phyloP scores from a whole-genome alignment of 2,797 vertebrate species.

The Melanogrammus aeglefinus region DNA sequence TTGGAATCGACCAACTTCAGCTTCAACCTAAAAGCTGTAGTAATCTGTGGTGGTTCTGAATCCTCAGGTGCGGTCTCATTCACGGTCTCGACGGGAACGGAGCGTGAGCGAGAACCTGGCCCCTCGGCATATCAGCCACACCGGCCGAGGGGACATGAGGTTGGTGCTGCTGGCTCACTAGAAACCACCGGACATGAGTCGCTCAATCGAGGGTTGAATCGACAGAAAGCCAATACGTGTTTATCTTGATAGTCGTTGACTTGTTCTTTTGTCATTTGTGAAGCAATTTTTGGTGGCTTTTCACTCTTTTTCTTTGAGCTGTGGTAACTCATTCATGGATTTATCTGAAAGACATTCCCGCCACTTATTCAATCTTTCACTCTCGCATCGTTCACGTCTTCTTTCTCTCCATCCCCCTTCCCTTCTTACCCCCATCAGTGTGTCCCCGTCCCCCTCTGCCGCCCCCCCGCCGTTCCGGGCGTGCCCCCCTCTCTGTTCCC shows the following conservation, averaged over 20 bases:
- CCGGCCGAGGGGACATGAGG: conserved; percentile 80
- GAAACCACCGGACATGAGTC: background rate
- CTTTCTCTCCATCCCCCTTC: conserved; percentile 17
- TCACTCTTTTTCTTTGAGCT: background rate
- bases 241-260: background rate
- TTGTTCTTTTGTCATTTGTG: background rate
- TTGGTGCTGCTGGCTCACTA: conserved; percentile 16
- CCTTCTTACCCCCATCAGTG: conserved; percentile 73
- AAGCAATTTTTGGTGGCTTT: background rate
- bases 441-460: conserved; percentile 82
- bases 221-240: background rate
- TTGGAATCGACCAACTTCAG: background rate
- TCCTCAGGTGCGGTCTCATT: conserved; percentile 72
- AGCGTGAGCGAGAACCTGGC: conserved; percentile 82
- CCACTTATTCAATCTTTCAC: background rate
- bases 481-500: conserved; percentile 84
- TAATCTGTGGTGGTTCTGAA: background rate
- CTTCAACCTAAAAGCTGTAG: background rate
- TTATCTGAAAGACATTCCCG: background rate
- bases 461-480: conserved; percentile 74
- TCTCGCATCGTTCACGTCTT: background rate
- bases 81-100: conserved; percentile 83
- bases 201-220: background rate
- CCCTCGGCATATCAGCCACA: conserved; percentile 79
- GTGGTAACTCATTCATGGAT: too few relatives aligned